These are phyloP conservation scores for Lepilemur ruficaudatus DNA, from an alignment of 2,797 vertebrate genomes.

Conservation along the genomic window DNA sequence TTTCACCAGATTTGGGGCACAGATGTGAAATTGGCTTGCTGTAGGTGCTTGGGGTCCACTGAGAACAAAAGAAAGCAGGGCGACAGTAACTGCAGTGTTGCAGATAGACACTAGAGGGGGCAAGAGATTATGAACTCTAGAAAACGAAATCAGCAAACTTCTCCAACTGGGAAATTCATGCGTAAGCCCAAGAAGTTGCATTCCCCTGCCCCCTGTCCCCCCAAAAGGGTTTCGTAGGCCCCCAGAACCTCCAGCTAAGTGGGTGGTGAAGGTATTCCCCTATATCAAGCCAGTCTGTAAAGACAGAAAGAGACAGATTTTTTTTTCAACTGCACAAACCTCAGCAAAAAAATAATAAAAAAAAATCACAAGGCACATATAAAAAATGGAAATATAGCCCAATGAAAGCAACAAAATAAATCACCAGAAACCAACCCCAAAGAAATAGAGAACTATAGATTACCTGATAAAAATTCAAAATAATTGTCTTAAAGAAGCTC, in stretches of 20 bases:
- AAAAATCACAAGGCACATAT: background rate
- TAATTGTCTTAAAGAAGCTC: background rate
- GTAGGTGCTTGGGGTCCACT: background rate
- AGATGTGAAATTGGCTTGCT: background rate
- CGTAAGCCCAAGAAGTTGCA: background rate
- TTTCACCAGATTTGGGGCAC: background rate
- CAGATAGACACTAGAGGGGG: background rate
- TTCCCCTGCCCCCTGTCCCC: background rate
- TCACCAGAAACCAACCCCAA: background rate
- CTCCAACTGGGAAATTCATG: background rate
- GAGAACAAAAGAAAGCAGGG: background rate
- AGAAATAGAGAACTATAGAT: background rate
- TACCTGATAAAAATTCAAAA: background rate
- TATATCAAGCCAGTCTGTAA: background rate
- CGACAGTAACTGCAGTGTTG: background rate
- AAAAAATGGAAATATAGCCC: background rate
- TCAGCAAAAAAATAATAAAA: background rate
- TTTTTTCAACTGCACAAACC: background rate
- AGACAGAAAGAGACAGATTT: background rate
- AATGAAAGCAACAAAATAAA: background rate
- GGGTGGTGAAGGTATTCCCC: background rate
- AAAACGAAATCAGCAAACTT: background rate
- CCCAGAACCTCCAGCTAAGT: background rate
- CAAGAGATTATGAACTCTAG: background rate
- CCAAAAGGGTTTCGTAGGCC: background rate